These are phyloP conservation scores for Caerostris darwini DNA, from an alignment of 1,140 invertebrate species.

Conservation along the genomic window DNA sequence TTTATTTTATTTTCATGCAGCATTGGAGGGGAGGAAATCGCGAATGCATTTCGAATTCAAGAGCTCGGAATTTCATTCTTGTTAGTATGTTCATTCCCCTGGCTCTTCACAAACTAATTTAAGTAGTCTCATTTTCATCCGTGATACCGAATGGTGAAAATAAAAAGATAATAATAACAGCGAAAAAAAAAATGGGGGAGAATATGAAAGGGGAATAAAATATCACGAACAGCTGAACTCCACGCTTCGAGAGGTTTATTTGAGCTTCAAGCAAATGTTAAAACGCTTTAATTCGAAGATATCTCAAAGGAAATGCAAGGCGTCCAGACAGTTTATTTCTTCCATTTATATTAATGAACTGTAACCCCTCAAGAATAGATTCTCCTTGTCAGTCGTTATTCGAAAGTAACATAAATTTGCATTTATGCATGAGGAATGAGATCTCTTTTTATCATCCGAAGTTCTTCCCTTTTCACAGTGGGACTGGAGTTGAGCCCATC, in stretches of 20 bases:
- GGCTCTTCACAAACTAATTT: slow-evolving; percentile 47
- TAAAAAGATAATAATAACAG: not conserved
- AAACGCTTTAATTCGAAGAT: too few relatives aligned
- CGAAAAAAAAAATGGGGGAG: not conserved
- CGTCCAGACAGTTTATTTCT: too few relatives aligned
- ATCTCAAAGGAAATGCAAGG: too few relatives aligned
- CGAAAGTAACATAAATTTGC: slow-evolving; percentile 64
- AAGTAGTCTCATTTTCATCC: slow-evolving; percentile 55
- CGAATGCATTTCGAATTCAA: slow-evolving; percentile 6
- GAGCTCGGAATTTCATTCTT: not conserved
- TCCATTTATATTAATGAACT: too few relatives aligned
- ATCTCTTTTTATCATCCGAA: slow-evolving; percentile 9
- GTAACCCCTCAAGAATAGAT: slow-evolving; percentile 61
- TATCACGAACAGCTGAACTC: slow-evolving; percentile 20
- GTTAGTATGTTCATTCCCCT: not conserved
- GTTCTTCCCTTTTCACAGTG: slow-evolving; percentile 13
- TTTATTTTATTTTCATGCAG: too few relatives aligned
- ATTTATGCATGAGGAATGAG: slow-evolving; percentile 67
- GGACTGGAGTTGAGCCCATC: slow-evolving; percentile 25
- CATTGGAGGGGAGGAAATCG: not conserved
- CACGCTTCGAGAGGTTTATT: slow-evolving; percentile 48
- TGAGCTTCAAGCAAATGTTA: too few relatives aligned
- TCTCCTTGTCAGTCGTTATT: slow-evolving; percentile 65
- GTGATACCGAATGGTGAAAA: slow-evolving; percentile 18
- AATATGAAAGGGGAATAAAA: slow-evolving; percentile 42